A percentile compares a stretch with the other conserved stretches of the same genome.
Conservation (phyloP, 2,113 vertebrate species). For the Microtus pennsylvanicus region DNA sequence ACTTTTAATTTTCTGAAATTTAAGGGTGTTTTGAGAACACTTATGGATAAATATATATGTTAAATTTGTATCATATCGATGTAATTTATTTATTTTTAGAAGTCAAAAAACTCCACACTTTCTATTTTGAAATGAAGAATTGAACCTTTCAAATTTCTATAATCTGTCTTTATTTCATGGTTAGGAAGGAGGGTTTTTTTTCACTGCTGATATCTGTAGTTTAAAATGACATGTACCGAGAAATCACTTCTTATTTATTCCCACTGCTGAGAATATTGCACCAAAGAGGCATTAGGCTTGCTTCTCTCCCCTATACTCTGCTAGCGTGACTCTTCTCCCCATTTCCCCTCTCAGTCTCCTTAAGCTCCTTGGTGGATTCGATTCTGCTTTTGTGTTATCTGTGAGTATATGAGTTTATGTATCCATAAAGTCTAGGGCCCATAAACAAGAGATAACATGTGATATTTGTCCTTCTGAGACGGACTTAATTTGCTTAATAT, state of each 20-base stretch:
- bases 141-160: not conserved
- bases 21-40: not conserved
- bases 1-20: not conserved
- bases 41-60: not conserved
- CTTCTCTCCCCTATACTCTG: not conserved
- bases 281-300: not conserved
- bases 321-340: not conserved
- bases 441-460: not conserved
- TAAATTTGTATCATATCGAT: not conserved
- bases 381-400: not conserved
- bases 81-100: slow-evolving; percentile 7
- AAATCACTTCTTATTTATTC: not conserved
- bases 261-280: not conserved
- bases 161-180: not conserved
- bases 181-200: not conserved
- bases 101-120: not conserved
- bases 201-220: not conserved
- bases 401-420: not conserved
- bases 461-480: not conserved
- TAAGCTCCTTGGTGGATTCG: not conserved
- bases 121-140: not conserved
- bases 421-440: not conserved
- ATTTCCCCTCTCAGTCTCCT: not conserved
- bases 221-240: not conserved
- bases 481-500: not conserved